phyloP scores from a whole-genome alignment of 2,113 vertebrate genomes.

The Choloepus hoffmanni region DNA sequence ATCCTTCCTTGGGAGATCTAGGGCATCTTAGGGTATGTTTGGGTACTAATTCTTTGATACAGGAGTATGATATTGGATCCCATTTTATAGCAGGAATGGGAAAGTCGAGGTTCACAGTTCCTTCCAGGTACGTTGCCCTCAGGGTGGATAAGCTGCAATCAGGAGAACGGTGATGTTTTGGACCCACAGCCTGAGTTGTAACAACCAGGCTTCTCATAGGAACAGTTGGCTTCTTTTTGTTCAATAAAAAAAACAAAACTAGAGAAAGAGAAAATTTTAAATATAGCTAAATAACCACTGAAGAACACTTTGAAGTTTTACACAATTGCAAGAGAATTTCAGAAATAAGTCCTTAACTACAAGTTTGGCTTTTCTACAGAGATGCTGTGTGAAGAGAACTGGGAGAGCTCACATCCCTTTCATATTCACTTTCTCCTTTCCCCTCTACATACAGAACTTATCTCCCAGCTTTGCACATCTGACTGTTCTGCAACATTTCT shows the following conservation, averaged over 20 bases:
- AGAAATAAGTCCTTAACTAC: background rate
- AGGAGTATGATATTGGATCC: background rate
- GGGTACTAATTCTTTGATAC: background rate
- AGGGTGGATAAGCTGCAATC: background rate
- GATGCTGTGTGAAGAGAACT: background rate
- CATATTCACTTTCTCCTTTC: background rate
- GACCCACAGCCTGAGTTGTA: background rate
- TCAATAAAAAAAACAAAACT: background rate
- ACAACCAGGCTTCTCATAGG: background rate
- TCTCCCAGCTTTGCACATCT: background rate
- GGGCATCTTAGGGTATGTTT: background rate
- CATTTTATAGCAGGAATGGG: background rate
- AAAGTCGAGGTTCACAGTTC: background rate
- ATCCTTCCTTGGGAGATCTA: background rate
- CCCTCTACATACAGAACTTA: background rate
- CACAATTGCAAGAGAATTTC: background rate
- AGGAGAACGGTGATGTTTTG: background rate
- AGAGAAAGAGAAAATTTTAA: background rate
- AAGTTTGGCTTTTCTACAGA: background rate
- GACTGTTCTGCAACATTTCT: background rate
- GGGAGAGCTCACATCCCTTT: background rate
- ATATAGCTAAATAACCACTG: background rate
- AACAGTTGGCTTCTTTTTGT: background rate
- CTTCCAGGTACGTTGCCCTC: background rate
- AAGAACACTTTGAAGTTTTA: background rate